A percentile compares a stretch with the other conserved stretches of the same genome.
Evolutionary conservation across 2,113 vertebrate genomes (phyloP).

Genomic region (Xiphias gladius): DNA sequence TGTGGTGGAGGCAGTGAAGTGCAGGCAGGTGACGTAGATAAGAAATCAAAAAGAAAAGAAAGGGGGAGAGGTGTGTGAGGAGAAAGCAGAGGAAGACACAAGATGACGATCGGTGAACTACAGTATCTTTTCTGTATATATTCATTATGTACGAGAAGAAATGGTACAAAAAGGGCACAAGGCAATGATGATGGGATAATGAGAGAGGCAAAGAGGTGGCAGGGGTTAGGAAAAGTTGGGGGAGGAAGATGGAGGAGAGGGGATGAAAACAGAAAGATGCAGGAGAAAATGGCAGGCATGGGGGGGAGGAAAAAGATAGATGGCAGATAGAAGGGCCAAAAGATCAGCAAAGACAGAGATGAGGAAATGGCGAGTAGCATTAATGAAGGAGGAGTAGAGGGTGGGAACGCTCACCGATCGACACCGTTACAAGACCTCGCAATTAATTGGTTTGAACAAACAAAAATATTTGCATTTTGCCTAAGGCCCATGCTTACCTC

Average conservation of each 20-base stretch:
- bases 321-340: conserved; percentile 38
- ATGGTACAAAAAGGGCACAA: conserved; percentile 7
- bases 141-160: conserved; percentile 30
- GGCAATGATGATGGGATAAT: conserved; percentile 26
- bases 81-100: conserved; percentile 20
- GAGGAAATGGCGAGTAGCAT: conserved; percentile 34
- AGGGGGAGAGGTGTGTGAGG: conserved; percentile 3
- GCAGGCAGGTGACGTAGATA: conserved; percentile 41
- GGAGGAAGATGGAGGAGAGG: conserved; percentile 1
- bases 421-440: conserved; percentile 12
- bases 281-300: conserved; percentile 16
- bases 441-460: conserved; percentile 66
- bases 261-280: conserved; percentile 21
- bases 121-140: conserved; percentile 6
- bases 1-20: conserved; percentile 24
- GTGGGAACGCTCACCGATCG: conserved; percentile 34
- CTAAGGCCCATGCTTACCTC: conserved; percentile 39
- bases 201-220: conserved; percentile 20
- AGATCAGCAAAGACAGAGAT: conserved; percentile 26
- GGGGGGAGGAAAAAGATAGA: conserved; percentile 36
- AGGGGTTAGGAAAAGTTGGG: neutral
- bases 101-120: conserved; percentile 24
- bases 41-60: conserved; percentile 37
- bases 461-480: conserved; percentile 71
- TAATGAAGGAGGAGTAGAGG: conserved; percentile 54